These are phyloP conservation scores for Craseonycteris thonglongyai DNA, from an alignment of 2,113 vertebrate genomes.

Conservation along the genomic window DNA sequence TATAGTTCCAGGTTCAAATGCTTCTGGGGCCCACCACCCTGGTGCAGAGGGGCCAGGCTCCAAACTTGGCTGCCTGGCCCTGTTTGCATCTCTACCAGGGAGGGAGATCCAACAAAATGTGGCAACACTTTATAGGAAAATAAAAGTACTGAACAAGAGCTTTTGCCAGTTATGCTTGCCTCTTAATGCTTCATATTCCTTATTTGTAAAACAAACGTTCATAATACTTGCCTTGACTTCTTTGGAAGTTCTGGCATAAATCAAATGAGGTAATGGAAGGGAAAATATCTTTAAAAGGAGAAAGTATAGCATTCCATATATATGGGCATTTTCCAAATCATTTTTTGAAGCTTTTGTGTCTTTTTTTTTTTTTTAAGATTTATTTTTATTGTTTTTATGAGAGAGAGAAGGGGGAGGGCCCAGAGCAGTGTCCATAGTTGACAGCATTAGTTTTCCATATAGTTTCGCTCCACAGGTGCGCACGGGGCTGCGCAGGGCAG, in stretches of 20 bases:
- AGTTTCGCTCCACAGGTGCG: too few species aligned
- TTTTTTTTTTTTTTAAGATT: too few species aligned
- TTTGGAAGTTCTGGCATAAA: constrained; percentile 1
- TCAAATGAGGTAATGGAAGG: constrained; percentile 44
- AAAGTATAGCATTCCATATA: not conserved
- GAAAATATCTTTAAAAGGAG: not conserved
- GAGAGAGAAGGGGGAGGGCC: too few species aligned
- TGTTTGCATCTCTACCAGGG: not conserved
- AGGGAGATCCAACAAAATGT: not conserved
- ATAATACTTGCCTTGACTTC: not conserved
- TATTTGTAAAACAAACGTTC: not conserved
- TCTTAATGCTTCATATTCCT: not conserved
- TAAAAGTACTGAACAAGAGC: not conserved
- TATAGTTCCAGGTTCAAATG: not conserved
- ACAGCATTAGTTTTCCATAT: too few species aligned
- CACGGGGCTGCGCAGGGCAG: too few species aligned
- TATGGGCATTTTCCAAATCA: not conserved
- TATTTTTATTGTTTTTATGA: too few species aligned
- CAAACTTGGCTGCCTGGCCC: not conserved
- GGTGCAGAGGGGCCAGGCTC: not conserved
- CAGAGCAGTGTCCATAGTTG: too few species aligned
- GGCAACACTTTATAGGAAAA: not conserved
- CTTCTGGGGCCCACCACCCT: not conserved
- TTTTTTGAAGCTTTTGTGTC: not conserved
- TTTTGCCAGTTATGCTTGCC: not conserved